Base-by-base conservation (phyloP, 2,113 vertebrate species). In the Suricata suricatta region DNA sequence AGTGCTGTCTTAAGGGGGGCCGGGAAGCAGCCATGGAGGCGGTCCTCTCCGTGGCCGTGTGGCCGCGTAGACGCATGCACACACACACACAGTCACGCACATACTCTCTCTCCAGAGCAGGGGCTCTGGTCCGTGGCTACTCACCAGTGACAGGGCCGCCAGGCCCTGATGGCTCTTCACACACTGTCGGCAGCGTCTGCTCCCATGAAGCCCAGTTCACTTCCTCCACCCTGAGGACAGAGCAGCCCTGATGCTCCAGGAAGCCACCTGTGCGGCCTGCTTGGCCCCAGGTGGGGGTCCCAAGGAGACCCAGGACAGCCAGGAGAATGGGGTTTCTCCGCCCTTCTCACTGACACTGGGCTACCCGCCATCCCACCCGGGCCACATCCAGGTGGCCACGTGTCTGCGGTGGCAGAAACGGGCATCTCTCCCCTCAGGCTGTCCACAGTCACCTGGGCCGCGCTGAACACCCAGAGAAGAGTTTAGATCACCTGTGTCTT, bases 131-230 rank as follows among this genome's bases (percentile, higher is more conserved):
- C 44, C 19, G 4, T 5, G 2, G 41, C 66, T 54, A 93, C 96
- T 99, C 98, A 99, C 99, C 98, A 96, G 97, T 74, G 60, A 88
- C 98, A 96, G 97, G 80, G 60, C 87, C 21, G 7, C 72, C 95
- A n/a, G 88, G 92, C 74, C 97, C 98, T 9, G 94, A 96, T 1
- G 99, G 99, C 17, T 99, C 99, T 97, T 99, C 99, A n/a, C 98
- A 98, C 97, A 99, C 98, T 17, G 99, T 99, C 77, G 98, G 97
- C 92, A 99, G 76, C 6, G 99, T 99, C 95, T 98, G 98, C 96
- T 99, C 99, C 99, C 99, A 99, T 16, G 99, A 98, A 47, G 99
- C 98, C 99, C 99, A 99, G 98, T 99, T 99, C 96, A 99, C 98
- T 98, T 99, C 99, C 97, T 99, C 99, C 93, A 99, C 99, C 98